phyloP scores from a whole-genome alignment of 1,140 invertebrate species.

The Eulimnadia texana region DNA sequence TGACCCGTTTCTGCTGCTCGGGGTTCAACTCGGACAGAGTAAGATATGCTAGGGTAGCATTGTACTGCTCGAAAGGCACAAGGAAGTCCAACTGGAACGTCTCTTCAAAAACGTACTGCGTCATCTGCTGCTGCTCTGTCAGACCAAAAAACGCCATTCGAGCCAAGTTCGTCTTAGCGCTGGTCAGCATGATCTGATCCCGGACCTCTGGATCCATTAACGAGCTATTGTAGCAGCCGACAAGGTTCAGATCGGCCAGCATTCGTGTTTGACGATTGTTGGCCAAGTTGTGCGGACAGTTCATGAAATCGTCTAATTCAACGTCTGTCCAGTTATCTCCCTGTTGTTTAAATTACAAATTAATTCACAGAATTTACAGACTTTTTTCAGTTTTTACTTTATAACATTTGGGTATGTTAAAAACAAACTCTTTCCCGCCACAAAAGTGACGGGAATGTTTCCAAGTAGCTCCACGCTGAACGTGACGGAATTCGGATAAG shows the following conservation, averaged over 20 bases:
- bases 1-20: slow-evolving; percentile 55
- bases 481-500: slow-evolving; percentile 87
- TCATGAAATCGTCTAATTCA: slow-evolving; percentile 67
- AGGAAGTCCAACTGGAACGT: slow-evolving; percentile 88
- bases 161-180: slow-evolving; percentile 85
- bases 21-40: slow-evolving; percentile 54
- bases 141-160: slow-evolving; percentile 94
- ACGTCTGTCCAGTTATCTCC: slow-evolving; percentile 49
- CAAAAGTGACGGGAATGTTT: slow-evolving; percentile 67
- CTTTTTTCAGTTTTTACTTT: slow-evolving; percentile 20
- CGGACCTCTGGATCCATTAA: slow-evolving; percentile 49
- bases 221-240: slow-evolving; percentile 87
- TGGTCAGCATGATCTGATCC: slow-evolving; percentile 70
- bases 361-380: background rate
- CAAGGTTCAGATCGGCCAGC: slow-evolving; percentile 82
- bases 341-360: slow-evolving; percentile 1
- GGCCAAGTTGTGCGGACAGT: slow-evolving; percentile 82
- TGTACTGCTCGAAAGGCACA: slow-evolving; percentile 75
- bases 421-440: slow-evolving; percentile 57
- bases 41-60: slow-evolving; percentile 65
- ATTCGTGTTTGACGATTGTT: slow-evolving; percentile 93
- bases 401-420: slow-evolving; percentile 65
- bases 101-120: slow-evolving; percentile 92
- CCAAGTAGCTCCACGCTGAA: slow-evolving; percentile 96
- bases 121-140: slow-evolving; percentile 85